Evolutionary conservation across 2,888 invertebrate genomes (phyloP).

Genomic region (Oligia fasciuncula): DNA sequence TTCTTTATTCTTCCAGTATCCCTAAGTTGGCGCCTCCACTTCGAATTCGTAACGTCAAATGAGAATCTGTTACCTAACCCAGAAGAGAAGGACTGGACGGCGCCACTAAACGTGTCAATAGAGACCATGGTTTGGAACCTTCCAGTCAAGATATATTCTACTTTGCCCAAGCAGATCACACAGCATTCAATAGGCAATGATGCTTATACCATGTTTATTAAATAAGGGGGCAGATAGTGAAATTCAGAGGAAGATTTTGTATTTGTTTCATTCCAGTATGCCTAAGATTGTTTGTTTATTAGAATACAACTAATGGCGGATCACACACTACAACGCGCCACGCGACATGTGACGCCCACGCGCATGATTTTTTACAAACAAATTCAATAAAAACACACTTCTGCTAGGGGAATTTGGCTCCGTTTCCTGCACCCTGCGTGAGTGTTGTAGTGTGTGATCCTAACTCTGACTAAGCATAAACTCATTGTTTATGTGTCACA

Average conservation of each 20-base stretch:
- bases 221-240: constrained; percentile 59
- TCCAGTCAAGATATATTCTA: constrained; percentile 97
- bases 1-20: constrained; percentile 91
- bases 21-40: constrained; percentile 98
- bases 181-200: constrained; percentile 90
- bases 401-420: neutral
- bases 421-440: neutral
- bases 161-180: constrained; percentile 95
- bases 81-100: constrained; percentile 93
- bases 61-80: constrained; percentile 91
- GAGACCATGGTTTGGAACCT: constrained; percentile 99
- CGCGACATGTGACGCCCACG: neutral
- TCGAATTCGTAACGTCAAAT: constrained; percentile 98
- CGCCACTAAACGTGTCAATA: constrained; percentile 95
- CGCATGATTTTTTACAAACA: too few species aligned
- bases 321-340: neutral
- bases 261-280: constrained; percentile 11
- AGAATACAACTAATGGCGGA: neutral
- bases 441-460: neutral
- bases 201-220: constrained; percentile 83
- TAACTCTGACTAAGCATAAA: constrained; percentile 1
- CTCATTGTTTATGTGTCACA: neutral
- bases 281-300: neutral
- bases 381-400: neutral
- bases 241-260: neutral